Evolutionary conservation across 2,113 vertebrate genomes (phyloP), one percentile per base, ranked within the genome.

Genomic region (Callaeas wilsoni): DNA sequence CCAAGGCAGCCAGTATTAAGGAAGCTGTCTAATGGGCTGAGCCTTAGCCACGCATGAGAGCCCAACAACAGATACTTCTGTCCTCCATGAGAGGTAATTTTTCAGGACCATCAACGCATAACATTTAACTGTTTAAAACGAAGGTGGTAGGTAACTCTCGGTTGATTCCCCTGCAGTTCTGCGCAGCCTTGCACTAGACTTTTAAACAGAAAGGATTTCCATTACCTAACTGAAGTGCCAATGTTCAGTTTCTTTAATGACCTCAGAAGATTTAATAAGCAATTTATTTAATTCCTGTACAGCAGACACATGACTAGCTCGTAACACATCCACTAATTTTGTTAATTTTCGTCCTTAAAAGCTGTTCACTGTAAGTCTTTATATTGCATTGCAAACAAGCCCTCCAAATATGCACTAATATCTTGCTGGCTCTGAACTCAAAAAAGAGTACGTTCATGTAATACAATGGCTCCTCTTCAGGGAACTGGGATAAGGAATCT

Each of bases 391-490:
- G 18, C 41, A 26, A 65, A 63, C 26, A 69, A 55, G 16, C 39
- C 50, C 50, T 65, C 47, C 23, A 63, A 87, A 74, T 17, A 12
- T 1, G 21, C 55, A 37, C 26, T 46, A 1, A 39, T 20, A 14
- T 46, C 77, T 87, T 57, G 16, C 44, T 50, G 39, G 20, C 64
- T 84, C 50, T 70, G 7, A 80, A 65, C 21, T 41, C 41, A 32
- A 79, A n/a, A 8, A 7, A 9, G 4, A n/a, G 6, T 4, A 21
- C 0, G 0, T n/a, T 49, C 12, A 10, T 4, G 3, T 44, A 64
- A 56, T 8, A 65, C 27, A 37, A 3, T 26, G 26, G 17, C 26
- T 53, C 1, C 1, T 50, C 32, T 62, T 62, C 49, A 44, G 62
- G 57, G 13, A 76, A 56, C 6, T 26, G 23, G 21, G 32, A 33